Evolutionary conservation across 2,113 vertebrate species (phyloP), one percentile per base, ranked within the genome.

Genomic region (Phaethon lepturus): DNA sequence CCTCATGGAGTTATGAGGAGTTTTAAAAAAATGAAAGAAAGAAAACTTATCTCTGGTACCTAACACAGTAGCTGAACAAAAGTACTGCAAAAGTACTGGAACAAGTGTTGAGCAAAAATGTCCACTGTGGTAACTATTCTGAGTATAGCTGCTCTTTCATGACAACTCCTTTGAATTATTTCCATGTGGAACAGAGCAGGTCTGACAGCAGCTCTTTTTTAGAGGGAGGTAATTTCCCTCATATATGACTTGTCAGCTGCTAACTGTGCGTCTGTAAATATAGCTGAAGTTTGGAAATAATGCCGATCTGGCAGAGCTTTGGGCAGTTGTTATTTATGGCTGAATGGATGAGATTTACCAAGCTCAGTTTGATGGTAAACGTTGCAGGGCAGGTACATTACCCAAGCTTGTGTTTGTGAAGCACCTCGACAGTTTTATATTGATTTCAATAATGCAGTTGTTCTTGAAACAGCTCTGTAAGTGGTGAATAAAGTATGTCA

Each of bases 201-300:
- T 94, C 86, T 94, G 94, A 94, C 86, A 92, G 93, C 52, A 93
- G 71, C 86, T 82, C 86, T 94, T 89, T 95, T 96, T 87, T 42
- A 89, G 69, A 92, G 77, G 47, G 28, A 94, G 91, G 82, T 91
- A 94, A 89, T 97, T 97, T 97, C 87, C 80, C 25, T 95, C 94
- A 42, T 85, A 89, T 91, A 94, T 89, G 93, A 81, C 84, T 87
- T 95, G 95, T 96, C 95, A 95, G 81, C 91, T 94, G 96, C 62
- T 93, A 78, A 92, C 91, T 75, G 93, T 89, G 86, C 69, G 94
- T 75, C 86, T 91, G 76, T 97, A 94, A 95, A 94, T 97, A 89
- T 42, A 95, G 88, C 83, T 93, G 91, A 93, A 92, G 79, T 87
- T 96, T 91, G 91, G 88, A 89, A 94, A 95, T 88, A 87, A 62